Evolutionary conservation across 1,140 invertebrate genomes (phyloP), one percentile per base, ranked within the genome.

Genomic region (Teleopsis dalmanni): DNA sequence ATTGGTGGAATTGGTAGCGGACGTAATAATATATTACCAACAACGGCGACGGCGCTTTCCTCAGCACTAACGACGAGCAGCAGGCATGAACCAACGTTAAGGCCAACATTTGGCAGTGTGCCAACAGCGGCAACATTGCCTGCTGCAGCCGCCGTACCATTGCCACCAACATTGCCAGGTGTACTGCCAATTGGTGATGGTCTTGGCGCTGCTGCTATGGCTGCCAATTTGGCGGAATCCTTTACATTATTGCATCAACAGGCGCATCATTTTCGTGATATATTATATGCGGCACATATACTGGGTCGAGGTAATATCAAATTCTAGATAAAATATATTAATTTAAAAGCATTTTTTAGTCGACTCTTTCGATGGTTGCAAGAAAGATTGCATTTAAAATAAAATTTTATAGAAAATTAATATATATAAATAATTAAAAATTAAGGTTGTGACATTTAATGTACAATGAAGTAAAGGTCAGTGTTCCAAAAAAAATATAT

Each of bases 241-340:
- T 69, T 68, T 35, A 63, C 60, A 47, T 60, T 68, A 47, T 52
- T 69, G 57, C 62, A 64, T 38, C 65, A 69, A 55, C 60, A 60
- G 60, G 62, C 65, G 14, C 62, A 68, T 67, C 65, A 68, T 63
- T 69, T 69, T 69, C 65, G 59, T 57, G 65, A 69, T 57, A 69
- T 69, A 57, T 56, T 69, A 43, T 69, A 69, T 62, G 65, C 65
- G 42, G 63, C 65, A 44, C 65, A 68, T 55, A 55, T 69, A 53
- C 51, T 69, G 40, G 61, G 62, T 58, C 55, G 65, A 69, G 65
- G 65, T 69, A 65, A 62, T 38, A 33, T 29, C 6, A 44, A 3
- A 9, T 9, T 11, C 6, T 13, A 27, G 34, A 25, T 31, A 48
- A 31, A 1, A 48, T 18, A 29, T 6, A 37, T 38, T 23, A 18